These are phyloP conservation scores for Hylomyscus alleni DNA, from an alignment of 2,797 vertebrate species.

Conservation along the genomic window DNA sequence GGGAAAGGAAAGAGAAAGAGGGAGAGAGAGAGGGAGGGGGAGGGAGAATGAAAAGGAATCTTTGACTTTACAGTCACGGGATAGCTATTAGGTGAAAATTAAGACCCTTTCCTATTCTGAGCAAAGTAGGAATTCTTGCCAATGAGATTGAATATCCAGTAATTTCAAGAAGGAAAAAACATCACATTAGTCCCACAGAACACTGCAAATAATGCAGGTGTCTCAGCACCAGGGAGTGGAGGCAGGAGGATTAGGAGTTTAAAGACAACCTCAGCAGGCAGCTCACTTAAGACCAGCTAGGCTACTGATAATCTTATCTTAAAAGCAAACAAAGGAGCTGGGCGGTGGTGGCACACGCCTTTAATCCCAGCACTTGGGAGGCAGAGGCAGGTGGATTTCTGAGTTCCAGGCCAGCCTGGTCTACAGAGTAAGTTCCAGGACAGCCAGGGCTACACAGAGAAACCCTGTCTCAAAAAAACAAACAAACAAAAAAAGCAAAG, in stretches of 20 bases:
- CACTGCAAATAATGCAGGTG: neutral
- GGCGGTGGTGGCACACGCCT: too few relatives aligned
- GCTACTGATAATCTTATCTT: neutral
- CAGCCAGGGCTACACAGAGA: too few relatives aligned
- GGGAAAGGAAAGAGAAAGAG: neutral
- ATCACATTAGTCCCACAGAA: neutral
- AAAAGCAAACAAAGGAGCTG: neutral
- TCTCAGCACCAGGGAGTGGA: neutral
- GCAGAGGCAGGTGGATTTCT: too few relatives aligned
- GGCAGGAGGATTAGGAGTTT: neutral
- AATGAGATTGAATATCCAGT: neutral
- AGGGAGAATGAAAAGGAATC: neutral
- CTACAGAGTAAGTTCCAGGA: too few relatives aligned
- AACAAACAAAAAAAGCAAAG: too few relatives aligned
- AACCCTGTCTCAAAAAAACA: too few relatives aligned
- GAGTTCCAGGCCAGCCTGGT: too few relatives aligned
- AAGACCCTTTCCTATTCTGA: neutral
- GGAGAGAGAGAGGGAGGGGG: neutral
- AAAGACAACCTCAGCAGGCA: neutral
- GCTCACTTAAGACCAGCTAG: neutral
- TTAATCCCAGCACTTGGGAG: too few relatives aligned
- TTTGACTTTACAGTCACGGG: neutral
- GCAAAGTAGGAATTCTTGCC: neutral
- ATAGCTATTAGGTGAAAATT: neutral
- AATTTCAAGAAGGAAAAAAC: neutral